Evolutionary conservation across 2,797 vertebrate species (phyloP).

Genomic region (Bovichtus variegatus): DNA sequence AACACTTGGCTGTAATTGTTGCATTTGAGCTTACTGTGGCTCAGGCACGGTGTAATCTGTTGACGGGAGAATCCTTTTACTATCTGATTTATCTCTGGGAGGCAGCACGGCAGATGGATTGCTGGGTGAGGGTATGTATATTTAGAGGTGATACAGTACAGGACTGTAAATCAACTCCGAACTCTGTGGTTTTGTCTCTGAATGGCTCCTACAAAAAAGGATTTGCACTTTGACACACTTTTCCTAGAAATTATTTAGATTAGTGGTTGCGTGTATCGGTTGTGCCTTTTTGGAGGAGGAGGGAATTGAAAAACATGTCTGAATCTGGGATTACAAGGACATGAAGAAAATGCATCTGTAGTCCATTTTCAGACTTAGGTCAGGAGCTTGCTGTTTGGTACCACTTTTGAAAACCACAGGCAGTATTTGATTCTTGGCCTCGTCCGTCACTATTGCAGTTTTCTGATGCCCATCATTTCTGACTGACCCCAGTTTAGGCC

Average conservation of each 20-base stretch:
- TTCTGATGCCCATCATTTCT: slow-evolving; percentile 25
- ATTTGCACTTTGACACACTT: slow-evolving; percentile 64
- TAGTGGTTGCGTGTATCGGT: background rate
- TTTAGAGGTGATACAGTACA: slow-evolving; percentile 66
- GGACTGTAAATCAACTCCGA: slow-evolving; percentile 61
- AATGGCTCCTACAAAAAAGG: slow-evolving; percentile 47
- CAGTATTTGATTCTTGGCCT: background rate
- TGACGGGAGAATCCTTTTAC: slow-evolving; percentile 56
- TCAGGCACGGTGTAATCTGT: slow-evolving; percentile 43
- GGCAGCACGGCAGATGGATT: slow-evolving; percentile 64
- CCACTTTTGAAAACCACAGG: background rate
- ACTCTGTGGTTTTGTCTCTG: slow-evolving; percentile 48
- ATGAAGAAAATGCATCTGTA: slow-evolving; percentile 21
- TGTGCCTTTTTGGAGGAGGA: slow-evolving; percentile 23
- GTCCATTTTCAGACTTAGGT: background rate
- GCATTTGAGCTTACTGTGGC: slow-evolving; percentile 45
- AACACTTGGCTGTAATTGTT: slow-evolving; percentile 41
- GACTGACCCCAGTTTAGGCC: slow-evolving; percentile 1
- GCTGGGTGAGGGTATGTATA: slow-evolving; percentile 58
- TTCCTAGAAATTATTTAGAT: slow-evolving; percentile 43
- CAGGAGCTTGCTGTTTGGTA: background rate
- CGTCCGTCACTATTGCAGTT: background rate
- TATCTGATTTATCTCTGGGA: slow-evolving; percentile 61
- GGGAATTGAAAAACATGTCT: slow-evolving; percentile 1
- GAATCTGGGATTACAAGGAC: slow-evolving; percentile 3